These are phyloP conservation scores for Thecocarcelia acutangulata DNA, from an alignment of 2,888 invertebrate species.

Conservation along the genomic window DNA sequence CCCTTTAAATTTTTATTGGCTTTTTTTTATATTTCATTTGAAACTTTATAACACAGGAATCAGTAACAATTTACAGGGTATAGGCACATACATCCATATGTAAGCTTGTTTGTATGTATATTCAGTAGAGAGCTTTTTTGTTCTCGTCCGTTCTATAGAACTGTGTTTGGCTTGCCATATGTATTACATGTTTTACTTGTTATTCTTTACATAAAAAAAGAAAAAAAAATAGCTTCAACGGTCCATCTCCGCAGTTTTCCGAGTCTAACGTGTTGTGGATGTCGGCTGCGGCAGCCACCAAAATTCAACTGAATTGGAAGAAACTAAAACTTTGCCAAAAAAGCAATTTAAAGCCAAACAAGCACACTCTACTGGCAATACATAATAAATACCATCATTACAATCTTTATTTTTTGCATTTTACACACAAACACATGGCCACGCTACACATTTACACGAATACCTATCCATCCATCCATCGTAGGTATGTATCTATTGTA, in stretches of 20 bases:
- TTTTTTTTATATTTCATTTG: constrained; percentile 16
- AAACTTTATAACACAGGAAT: constrained; percentile 32
- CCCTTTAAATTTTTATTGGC: constrained; percentile 43
- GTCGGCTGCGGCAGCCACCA: constrained; percentile 66
- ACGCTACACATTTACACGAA: constrained; percentile 10
- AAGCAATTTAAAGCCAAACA: constrained; percentile 56
- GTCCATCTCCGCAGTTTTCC: constrained; percentile 51
- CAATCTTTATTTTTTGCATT: constrained; percentile 46
- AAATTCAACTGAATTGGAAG: constrained; percentile 69
- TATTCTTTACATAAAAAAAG: constrained; percentile 27
- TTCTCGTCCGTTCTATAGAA: constrained; percentile 15
- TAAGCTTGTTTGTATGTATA: too few species aligned
- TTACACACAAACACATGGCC: constrained; percentile 20
- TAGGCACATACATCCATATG: too few species aligned
- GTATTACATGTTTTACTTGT: constrained; percentile 53
- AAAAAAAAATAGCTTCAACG: constrained; percentile 17
- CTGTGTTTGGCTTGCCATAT: constrained; percentile 25
- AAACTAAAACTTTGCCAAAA: constrained; percentile 69
- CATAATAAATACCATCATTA: constrained; percentile 32
- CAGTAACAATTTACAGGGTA: constrained; percentile 33
- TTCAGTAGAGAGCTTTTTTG: constrained; percentile 39
- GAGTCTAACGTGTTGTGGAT: constrained; percentile 49
- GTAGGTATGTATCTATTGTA: constrained; percentile 69
- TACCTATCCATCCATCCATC: constrained; percentile 50
- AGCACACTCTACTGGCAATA: constrained; percentile 20